A percentile compares a stretch with the other conserved stretches of the same genome.
phyloP scores from a whole-genome alignment of 2,888 invertebrate genomes.

The Pyrgus malvae region DNA sequence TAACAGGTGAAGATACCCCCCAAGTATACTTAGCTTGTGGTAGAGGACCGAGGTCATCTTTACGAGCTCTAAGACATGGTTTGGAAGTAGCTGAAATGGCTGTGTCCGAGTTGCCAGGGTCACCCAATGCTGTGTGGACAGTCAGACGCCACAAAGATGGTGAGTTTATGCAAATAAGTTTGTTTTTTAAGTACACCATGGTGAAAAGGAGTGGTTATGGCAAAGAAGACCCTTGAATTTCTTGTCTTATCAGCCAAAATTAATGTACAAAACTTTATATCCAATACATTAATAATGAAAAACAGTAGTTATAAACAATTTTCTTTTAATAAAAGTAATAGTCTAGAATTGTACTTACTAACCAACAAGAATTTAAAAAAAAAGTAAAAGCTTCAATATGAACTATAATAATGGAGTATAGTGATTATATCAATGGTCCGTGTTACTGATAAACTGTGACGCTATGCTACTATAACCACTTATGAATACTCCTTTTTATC shows the following conservation, averaged over 20 bases:
- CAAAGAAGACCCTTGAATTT: background rate
- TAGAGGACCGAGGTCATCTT: slow-evolving; percentile 95
- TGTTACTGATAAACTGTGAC: slow-evolving; percentile 79
- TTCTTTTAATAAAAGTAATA: no score
- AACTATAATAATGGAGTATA: no score
- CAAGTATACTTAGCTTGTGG: slow-evolving; percentile 98
- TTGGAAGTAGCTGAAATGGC: slow-evolving; percentile 99
- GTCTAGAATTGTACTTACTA: background rate
- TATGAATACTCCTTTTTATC: slow-evolving; percentile 77
- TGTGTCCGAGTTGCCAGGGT: slow-evolving; percentile 99
- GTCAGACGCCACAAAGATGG: slow-evolving; percentile 98
- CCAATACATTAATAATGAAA: no score
- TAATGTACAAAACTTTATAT: no score
- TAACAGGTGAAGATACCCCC: slow-evolving; percentile 99
- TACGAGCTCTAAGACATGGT: slow-evolving; percentile 97
- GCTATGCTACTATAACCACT: slow-evolving; percentile 63
- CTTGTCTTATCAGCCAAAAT: background rate
- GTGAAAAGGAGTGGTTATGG: slow-evolving; percentile 23
- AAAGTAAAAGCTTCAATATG: background rate
- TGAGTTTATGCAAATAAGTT: slow-evolving; percentile 75
- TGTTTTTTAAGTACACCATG: background rate
- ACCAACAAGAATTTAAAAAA: no score
- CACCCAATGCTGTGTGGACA: slow-evolving; percentile 99
- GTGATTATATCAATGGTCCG: slow-evolving; percentile 79
- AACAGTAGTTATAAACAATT: no score